These are phyloP conservation scores for Stratiolaelaps scimitus DNA, from an alignment of 1,140 invertebrate species.

Conservation along the genomic window DNA sequence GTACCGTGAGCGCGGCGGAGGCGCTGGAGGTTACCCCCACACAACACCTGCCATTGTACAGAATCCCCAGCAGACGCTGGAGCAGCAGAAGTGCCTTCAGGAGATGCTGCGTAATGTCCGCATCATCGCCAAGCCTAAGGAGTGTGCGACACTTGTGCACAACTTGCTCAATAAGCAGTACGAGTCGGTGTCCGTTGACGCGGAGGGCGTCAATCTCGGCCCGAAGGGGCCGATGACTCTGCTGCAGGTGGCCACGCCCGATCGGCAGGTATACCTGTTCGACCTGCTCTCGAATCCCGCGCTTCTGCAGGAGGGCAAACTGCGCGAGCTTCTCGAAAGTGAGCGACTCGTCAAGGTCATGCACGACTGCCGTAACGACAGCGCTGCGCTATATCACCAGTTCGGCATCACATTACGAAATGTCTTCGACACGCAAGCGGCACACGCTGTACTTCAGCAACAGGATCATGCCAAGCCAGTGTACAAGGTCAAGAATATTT, in stretches of 20 bases:
- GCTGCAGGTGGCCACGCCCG: constrained; percentile 58
- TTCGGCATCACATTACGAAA: constrained; percentile 70
- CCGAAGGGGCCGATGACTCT: constrained; percentile 55
- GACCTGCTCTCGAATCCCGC: constrained; percentile 72
- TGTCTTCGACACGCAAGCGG: constrained; percentile 91
- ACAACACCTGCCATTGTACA: constrained; percentile 29
- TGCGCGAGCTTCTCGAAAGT: constrained; percentile 66
- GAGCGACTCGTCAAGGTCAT: constrained; percentile 75
- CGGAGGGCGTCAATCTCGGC: constrained; percentile 79
- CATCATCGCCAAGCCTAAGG: constrained; percentile 41
- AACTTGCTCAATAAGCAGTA: constrained; percentile 52
- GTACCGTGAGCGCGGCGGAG: constrained; percentile 33
- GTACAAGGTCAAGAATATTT: constrained; percentile 82
- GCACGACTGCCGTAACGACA: constrained; percentile 85
- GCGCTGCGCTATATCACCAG: constrained; percentile 71
- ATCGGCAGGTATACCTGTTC: constrained; percentile 56
- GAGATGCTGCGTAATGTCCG: constrained; percentile 30
- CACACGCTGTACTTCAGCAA: constrained; percentile 76
- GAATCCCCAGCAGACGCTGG: constrained; percentile 28
- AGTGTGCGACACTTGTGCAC: constrained; percentile 58
- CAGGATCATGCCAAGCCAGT: constrained; percentile 80
- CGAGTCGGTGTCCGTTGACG: constrained; percentile 62
- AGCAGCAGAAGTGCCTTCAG: constrained; percentile 8
- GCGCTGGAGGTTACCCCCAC: neutral
- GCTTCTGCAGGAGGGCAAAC: constrained; percentile 59